phyloP scores from a whole-genome alignment of 2,888 invertebrate genomes.

The Megaustenia siamemsis region DNA sequence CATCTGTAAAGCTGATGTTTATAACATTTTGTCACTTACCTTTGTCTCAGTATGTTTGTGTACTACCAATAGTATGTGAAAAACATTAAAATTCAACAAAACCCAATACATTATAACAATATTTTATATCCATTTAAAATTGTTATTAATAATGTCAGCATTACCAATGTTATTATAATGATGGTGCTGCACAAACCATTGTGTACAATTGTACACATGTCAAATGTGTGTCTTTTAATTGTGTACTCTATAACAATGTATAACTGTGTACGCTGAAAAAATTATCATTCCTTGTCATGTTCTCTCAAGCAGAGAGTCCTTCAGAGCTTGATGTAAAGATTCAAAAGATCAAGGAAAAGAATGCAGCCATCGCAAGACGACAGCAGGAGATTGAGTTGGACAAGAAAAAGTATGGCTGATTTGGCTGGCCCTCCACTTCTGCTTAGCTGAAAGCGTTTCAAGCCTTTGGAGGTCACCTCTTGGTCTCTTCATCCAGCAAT shows the following conservation, averaged over 20 bases:
- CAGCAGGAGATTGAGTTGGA: conserved; percentile 69
- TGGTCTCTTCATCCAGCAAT: background rate
- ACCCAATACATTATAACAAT: background rate
- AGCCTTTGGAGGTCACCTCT: background rate
- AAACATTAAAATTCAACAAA: background rate
- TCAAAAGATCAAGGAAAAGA: conserved; percentile 69
- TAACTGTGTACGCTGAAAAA: conserved; percentile 17
- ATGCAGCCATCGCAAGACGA: conserved; percentile 69
- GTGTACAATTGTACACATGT: background rate
- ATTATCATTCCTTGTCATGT: conserved; percentile 47
- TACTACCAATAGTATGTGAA: background rate
- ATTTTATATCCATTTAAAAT: too few relatives aligned
- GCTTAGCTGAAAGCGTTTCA: conserved; percentile 8
- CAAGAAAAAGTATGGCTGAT: conserved; percentile 70
- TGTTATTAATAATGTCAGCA: background rate
- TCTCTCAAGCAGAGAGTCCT: conserved; percentile 54
- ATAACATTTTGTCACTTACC: background rate
- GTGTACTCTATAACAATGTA: background rate
- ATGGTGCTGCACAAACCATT: conserved; percentile 1
- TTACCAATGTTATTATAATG: conserved; percentile 10
- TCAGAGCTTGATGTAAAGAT: conserved; percentile 68
- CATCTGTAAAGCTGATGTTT: background rate
- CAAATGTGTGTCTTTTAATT: background rate
- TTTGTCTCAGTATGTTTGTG: background rate
- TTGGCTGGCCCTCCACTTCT: background rate